Evolutionary conservation across 2,888 invertebrate genomes (phyloP), one percentile per base, ranked within the genome.

Genomic region (Griposia aprilina): DNA sequence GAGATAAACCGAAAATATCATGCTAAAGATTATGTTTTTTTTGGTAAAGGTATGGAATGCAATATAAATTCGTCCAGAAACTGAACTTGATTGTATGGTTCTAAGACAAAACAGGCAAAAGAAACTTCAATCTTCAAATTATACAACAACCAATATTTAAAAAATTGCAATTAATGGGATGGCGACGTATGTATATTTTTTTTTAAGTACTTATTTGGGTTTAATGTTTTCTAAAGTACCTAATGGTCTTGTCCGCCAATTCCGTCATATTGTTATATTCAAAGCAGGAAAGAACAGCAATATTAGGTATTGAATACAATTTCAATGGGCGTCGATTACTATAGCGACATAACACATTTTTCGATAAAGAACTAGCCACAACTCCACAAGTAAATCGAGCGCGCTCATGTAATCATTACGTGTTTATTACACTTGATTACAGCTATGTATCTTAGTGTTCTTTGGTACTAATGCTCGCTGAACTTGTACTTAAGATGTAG

Each of bases 401-500:
- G 69, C 71, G 50, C 45, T 78, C 81, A 86, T 78, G 82, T 81
- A 87, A 87, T 70, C 63, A 60, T 87, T 87, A 79, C 83, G 75
- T 71, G 67, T 78, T 68, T 72, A 84, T 76, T 68, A 77, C 71
- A 87, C 75, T 76, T 74, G 83, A 87, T 87, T 87, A 78, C 73
- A 68, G 77, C 57, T 63, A 67, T 70, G 62, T 70, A 83, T 83
- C 81, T 77, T 85, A 76, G 76, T 76, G 65, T 74, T 78, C 41
- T 73, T 50, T 76, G 36, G 60, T 71, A 45, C 20, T 59, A 72
- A 55, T 72, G 45, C 72, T 76, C 59, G 67, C 48, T 84, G 68
- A 74, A 78, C 78, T 81, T 86, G 81, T 86, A 76, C 74, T n/a
- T 48, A 45, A 2, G 45, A 66, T 62, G 17, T 62, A 52, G 17